phyloP scores from a whole-genome alignment of 2,888 invertebrate genomes.

The Pteria penguin region DNA sequence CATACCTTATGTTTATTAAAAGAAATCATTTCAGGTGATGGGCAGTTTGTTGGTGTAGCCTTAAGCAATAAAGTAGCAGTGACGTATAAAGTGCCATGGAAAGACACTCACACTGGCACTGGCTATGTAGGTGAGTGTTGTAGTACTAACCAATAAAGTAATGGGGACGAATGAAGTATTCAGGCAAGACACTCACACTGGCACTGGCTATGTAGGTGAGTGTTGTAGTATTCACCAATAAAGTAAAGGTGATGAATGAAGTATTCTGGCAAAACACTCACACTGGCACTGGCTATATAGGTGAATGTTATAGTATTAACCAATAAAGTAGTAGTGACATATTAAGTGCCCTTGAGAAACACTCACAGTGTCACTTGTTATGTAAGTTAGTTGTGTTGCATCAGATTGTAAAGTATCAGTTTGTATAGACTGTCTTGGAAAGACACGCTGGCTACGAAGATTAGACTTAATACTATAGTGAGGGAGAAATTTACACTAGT shows the following conservation, averaged over 20 bases:
- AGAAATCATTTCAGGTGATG: constrained; percentile 74
- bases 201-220: not conserved
- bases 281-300: not conserved
- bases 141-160: not conserved
- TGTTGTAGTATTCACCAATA: not conserved
- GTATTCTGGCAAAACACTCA: not conserved
- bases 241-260: not conserved
- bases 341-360: not conserved
- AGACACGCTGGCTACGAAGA: too few relatives aligned
- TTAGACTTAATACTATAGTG: too few relatives aligned
- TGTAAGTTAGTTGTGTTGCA: not conserved
- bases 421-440: too few relatives aligned
- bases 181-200: not conserved
- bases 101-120: not conserved
- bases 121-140: not conserved
- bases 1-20: too few relatives aligned
- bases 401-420: too few relatives aligned
- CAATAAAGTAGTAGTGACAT: not conserved
- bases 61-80: not conserved
- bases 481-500: too few relatives aligned
- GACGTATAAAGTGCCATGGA: not conserved
- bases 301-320: not conserved
- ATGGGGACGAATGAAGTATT: not conserved
- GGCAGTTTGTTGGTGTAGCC: constrained; percentile 62
- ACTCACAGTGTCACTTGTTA: not conserved